Evolutionary conservation across 30 jellyfish, hydroid and myxozoan genomes (phyloP), one percentile per base, ranked within the genome.

Genomic region (Sanderia malayensis): DNA sequence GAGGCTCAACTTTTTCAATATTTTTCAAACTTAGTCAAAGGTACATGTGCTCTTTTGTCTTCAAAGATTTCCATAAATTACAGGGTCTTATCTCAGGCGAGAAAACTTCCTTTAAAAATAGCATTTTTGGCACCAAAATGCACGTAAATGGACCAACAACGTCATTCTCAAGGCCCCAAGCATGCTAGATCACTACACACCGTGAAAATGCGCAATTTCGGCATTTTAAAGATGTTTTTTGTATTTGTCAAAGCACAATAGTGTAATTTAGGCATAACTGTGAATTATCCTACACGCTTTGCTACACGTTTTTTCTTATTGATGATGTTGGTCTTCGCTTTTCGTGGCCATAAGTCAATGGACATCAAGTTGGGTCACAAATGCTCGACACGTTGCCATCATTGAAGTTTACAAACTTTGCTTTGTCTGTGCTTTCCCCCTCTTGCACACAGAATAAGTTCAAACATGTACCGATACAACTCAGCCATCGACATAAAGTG

Each of bases 11-110:
- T 65, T 81, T 70, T 81, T 81, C 82, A 69, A 81, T 70, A 81
- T 81, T 81, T 81, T 81, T 65, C 85, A 81, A 60, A 60, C 80
- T 49, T 65, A 81, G 88, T 84, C 86, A 84, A 84, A 74, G 83
- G 72, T 66, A 84, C 95, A 84, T 84, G 95, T 84, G 95, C 95
- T 84, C 95, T 67, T 84, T 84, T 84, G 95, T 84, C 64, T 74
- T 73, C 73, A 67, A 73, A 60, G 81, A 84, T 84, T 84, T 84
- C 95, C 95, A 84, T 84, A 84, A 84, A 84, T 71, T 73, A 84
- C 77, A 69, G 77, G 73, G 81, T 58, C 65, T 84, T 70, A 59
- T 44, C 72, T 74, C 86, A 26, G 66, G 81, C 71, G 73, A 76
- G 80, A 61, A 44, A 60, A 37, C 68, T 41, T 37, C 34, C 31